Evolutionary conservation across 2,113 vertebrate species (phyloP).

Genomic region (Herpetotheres cachinnans): DNA sequence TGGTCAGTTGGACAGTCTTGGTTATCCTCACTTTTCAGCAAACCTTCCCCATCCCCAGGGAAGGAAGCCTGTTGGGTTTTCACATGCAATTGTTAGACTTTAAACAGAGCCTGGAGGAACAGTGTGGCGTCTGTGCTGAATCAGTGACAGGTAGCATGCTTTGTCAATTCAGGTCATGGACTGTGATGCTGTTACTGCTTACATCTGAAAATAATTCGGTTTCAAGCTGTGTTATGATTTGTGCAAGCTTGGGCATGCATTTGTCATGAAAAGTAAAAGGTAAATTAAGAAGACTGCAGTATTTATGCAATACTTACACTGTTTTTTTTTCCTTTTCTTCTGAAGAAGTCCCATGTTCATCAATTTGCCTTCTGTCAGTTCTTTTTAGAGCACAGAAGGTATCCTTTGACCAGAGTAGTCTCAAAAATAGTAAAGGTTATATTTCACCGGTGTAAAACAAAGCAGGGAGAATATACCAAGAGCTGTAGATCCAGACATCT

Average conservation of each 20-base stretch:
- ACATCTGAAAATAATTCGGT: neutral
- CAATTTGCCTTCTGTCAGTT: neutral
- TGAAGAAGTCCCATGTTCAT: neutral
- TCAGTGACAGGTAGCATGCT: neutral
- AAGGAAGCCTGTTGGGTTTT: neutral
- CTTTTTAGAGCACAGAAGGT: neutral
- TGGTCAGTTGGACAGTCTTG: neutral
- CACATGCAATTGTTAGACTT: neutral
- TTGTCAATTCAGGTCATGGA: neutral
- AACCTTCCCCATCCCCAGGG: neutral
- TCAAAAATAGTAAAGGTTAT: neutral
- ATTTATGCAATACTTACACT: neutral
- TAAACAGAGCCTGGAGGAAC: neutral
- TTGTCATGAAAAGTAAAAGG: neutral
- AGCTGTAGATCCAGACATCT: neutral
- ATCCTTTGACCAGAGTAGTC: neutral
- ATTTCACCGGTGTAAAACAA: neutral
- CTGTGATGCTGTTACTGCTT: neutral
- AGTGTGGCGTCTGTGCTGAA: neutral
- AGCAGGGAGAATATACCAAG: neutral
- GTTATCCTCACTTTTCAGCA: neutral
- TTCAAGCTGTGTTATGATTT: neutral
- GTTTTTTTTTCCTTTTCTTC: neutral
- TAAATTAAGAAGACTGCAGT: neutral
- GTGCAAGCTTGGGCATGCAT: neutral